Percentiles rank a stretch among this genome's conserved stretches.
Evolutionary conservation across 2,113 vertebrate species (phyloP).

Genomic region (Chionis minor): DNA sequence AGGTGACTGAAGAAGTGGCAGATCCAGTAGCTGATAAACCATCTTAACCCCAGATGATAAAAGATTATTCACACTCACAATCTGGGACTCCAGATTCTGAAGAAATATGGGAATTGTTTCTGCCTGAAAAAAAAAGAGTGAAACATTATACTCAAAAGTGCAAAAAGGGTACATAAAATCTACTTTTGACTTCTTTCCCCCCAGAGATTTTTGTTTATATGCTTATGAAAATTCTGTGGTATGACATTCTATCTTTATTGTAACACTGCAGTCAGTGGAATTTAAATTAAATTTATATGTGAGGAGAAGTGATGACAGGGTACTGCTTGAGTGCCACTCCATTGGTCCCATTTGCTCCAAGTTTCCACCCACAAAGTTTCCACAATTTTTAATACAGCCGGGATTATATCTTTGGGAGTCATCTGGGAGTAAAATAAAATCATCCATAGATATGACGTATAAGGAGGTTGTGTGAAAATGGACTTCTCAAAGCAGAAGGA

Average conservation of each 20-base stretch:
- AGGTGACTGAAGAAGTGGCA: slow-evolving; percentile 17
- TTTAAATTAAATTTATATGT: background rate
- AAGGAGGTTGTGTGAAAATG: background rate
- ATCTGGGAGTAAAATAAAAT: background rate
- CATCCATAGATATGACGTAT: background rate
- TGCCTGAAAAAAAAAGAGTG: background rate
- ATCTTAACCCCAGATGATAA: background rate
- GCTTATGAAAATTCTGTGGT: background rate
- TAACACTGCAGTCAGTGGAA: background rate
- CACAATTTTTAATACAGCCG: background rate
- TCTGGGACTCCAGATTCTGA: background rate
- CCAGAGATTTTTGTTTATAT: background rate
- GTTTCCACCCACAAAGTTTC: background rate
- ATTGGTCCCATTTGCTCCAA: background rate
- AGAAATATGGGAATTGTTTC: background rate
- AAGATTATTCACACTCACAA: slow-evolving; percentile 10
- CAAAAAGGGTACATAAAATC: background rate
- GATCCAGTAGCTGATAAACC: slow-evolving; percentile 41
- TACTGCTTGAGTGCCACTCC: background rate
- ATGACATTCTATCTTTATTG: background rate
- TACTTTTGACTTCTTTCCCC: background rate
- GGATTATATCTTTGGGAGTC: background rate
- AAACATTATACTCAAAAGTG: background rate
- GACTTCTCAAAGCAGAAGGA: background rate
- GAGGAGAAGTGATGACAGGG: background rate